These are phyloP conservation scores for Montipora capricornis DNA, from an alignment of 64 coral and sea anemone species.

Conservation along the genomic window DNA sequence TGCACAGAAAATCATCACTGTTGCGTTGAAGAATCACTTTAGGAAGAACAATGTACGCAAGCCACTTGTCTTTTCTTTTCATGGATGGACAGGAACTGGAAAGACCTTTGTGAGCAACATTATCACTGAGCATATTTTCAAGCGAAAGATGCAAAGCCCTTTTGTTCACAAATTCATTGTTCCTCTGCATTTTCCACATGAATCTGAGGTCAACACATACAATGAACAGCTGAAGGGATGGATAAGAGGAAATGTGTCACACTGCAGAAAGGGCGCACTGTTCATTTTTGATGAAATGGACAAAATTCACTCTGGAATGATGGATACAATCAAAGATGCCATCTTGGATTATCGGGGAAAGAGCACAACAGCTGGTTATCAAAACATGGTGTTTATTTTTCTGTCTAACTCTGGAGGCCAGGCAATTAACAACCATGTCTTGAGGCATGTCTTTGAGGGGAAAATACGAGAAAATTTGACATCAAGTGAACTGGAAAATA, in stretches of 20 bases:
- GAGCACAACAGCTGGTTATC: slow-evolving; percentile 44
- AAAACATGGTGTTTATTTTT: slow-evolving; percentile 81
- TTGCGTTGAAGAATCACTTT: slow-evolving; percentile 77
- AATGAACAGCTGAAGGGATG: slow-evolving; percentile 62
- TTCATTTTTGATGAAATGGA: slow-evolving; percentile 99
- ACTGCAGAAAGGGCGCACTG: slow-evolving; percentile 70
- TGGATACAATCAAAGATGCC: slow-evolving; percentile 65
- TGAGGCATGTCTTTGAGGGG: slow-evolving; percentile 68
- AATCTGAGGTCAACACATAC: slow-evolving; percentile 62
- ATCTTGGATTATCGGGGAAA: slow-evolving; percentile 72
- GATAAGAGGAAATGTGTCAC: slow-evolving; percentile 80
- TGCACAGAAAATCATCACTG: slow-evolving; percentile 72
- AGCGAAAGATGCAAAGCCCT: slow-evolving; percentile 72
- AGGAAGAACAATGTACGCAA: slow-evolving; percentile 48
- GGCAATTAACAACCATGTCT: slow-evolving; percentile 73
- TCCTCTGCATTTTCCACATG: slow-evolving; percentile 76
- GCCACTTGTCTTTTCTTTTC: slow-evolving; percentile 81
- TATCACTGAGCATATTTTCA: slow-evolving; percentile 87
- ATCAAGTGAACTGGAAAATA: slow-evolving; percentile 66
- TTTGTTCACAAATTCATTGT: slow-evolving; percentile 95
- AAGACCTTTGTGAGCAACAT: slow-evolving; percentile 90
- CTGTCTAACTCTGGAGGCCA: slow-evolving; percentile 90
- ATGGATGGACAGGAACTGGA: slow-evolving; percentile 90
- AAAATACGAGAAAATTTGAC: slow-evolving; percentile 70
- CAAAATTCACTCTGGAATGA: slow-evolving; percentile 84